These are phyloP conservation scores for Sternotherus odoratus DNA, from an alignment of 2,797 vertebrate species.

Conservation along the genomic window DNA sequence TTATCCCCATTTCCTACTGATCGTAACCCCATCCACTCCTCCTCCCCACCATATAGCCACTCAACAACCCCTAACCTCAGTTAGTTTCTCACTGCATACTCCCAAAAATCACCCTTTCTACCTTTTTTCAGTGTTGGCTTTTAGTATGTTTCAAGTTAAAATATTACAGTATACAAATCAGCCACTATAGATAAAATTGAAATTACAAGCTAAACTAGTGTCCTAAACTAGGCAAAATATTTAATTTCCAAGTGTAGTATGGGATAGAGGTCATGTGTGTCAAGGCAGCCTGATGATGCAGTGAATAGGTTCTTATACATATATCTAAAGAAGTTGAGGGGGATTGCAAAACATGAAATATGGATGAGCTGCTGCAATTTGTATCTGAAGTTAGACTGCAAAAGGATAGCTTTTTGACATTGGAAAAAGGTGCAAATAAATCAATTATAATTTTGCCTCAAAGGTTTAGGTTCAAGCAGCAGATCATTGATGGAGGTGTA, in stretches of 20 bases:
- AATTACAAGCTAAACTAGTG: neutral
- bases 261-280: neutral
- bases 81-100: neutral
- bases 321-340: neutral
- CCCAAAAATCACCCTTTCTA: neutral
- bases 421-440: neutral
- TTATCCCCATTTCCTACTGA: neutral
- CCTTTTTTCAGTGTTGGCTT: neutral
- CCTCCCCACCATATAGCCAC: neutral
- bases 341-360: neutral
- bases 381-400: neutral
- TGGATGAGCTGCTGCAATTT: slow-evolving; percentile 19
- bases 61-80: neutral
- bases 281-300: neutral
- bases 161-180: neutral
- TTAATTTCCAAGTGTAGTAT: neutral
- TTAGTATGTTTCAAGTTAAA: neutral
- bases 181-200: neutral
- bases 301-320: neutral
- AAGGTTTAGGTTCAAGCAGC: neutral
- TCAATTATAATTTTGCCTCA: neutral
- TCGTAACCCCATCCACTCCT: neutral
- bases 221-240: neutral
- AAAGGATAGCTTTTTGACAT: slow-evolving; percentile 26
- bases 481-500: neutral